Base-by-base conservation (phyloP, 2,888 invertebrate species). In the Allacma fusca region DNA sequence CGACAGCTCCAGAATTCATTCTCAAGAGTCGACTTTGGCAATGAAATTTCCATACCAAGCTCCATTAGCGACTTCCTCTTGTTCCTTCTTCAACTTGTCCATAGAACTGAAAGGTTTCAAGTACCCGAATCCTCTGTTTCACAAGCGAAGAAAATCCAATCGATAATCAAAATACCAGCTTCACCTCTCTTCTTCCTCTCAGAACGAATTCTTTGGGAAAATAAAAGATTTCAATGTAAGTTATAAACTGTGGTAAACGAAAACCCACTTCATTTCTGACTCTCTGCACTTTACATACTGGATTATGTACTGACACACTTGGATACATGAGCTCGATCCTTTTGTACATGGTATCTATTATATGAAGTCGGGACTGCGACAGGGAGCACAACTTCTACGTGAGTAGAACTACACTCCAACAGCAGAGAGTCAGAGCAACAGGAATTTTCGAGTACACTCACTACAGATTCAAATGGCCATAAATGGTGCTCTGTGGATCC, bases 51-150 rank as follows among this genome's bases (percentile, higher is more conserved):
- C 50, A 50, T 50, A 50, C 7, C 50, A n/a, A 50, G 50, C 50
- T 50, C 50, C 50, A 50, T 50, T 50, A 50, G 50, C n/a, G 50
- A 50, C 50, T 50, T 50, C 50, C 50, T 50, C 50, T 50, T 50
- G 50, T 50, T 50, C 50, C 50, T 50, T n/a, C 50, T 50, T 50
- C 16, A 50, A 50, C 50, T 50, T 50, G 50, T 50, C 50, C 50
- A 50, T 50, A 16, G 50, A 4, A n/a, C 19, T 50, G 9, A 50
- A 50, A 50, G 50, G 50, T 50, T 50, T 50, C 50, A n/a, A 5
- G 50, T 50, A 50, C 9, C 50, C 50, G 50, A 50, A 50, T 50
- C 50, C n/a, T 50, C 50, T 50, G 50, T 50, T 50, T 50, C 50
- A 19, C 50, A 9, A 50, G 50, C 1, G 50, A 50, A 50, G 50